A percentile compares a stretch with the other conserved stretches of the same genome.
These are phyloP conservation scores for Aphidius ervi DNA, from an alignment of 1,140 invertebrate species.

Conservation along the genomic window DNA sequence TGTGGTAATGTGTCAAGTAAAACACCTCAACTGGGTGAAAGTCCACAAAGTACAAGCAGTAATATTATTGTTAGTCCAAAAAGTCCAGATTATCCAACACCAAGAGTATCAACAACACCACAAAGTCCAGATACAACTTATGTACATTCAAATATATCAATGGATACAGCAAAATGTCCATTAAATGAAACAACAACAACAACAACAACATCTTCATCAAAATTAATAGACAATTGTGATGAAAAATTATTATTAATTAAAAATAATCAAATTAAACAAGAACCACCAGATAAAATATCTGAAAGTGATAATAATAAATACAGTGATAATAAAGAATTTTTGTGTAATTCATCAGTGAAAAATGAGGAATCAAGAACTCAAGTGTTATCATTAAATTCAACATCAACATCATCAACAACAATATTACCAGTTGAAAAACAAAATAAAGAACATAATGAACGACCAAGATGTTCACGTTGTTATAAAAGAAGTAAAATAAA, in stretches of 20 bases:
- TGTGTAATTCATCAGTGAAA: too few relatives aligned
- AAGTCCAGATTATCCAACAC: constrained; percentile 45
- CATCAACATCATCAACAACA: constrained; percentile 12
- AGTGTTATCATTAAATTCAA: constrained; percentile 11
- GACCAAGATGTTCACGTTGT: constrained; percentile 57
- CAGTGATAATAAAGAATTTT: too few relatives aligned
- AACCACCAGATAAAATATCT: constrained; percentile 20
- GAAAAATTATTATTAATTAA: not conserved
- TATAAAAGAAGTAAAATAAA: constrained; percentile 61
- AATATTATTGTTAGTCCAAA: constrained; percentile 40
- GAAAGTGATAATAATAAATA: constrained; percentile 6
- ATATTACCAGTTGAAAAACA: constrained; percentile 27
- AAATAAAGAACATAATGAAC: constrained; percentile 42
- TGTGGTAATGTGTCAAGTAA: constrained; percentile 40
- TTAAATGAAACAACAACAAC: constrained; percentile 17
- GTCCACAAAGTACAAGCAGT: constrained; percentile 38
- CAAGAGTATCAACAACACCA: constrained; percentile 36
- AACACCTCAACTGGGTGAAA: constrained; percentile 43
- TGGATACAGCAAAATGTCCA: constrained; percentile 31
- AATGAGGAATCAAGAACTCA: not conserved
- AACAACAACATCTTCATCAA: constrained; percentile 11
- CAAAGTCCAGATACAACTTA: constrained; percentile 35
- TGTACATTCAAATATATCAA: constrained; percentile 25
- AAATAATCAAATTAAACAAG: constrained; percentile 27
- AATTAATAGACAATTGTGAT: constrained; percentile 11